These are phyloP conservation scores for Delichon dasypus DNA, from an alignment of 2,797 vertebrate genomes.

Conservation along the genomic window DNA sequence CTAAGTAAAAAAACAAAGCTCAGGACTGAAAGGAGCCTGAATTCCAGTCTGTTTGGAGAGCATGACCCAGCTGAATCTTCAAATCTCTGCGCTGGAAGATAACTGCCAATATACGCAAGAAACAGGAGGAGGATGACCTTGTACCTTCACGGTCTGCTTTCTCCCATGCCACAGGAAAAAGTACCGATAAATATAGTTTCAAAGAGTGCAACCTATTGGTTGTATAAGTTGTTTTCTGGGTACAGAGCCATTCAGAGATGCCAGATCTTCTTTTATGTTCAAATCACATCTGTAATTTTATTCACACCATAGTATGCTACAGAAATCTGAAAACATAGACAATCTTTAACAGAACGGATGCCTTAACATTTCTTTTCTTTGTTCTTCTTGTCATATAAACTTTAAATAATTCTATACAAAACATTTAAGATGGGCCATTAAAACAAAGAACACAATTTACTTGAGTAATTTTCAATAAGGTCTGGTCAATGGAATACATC, in stretches of 20 bases:
- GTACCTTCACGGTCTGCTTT: background rate
- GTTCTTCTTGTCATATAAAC: background rate
- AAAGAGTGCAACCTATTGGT: background rate
- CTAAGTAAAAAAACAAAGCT: slow-evolving; percentile 6
- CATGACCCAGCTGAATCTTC: background rate
- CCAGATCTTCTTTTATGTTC: background rate
- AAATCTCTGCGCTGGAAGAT: background rate
- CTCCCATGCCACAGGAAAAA: background rate
- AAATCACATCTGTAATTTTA: background rate
- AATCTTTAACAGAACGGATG: background rate
- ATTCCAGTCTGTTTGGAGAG: background rate
- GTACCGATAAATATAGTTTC: background rate
- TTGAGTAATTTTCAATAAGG: background rate
- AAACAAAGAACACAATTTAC: background rate
- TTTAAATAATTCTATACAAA: background rate
- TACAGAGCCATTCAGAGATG: background rate
- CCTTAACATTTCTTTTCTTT: background rate
- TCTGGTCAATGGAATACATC: background rate
- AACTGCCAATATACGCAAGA: background rate
- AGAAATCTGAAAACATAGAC: background rate
- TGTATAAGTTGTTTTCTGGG: background rate
- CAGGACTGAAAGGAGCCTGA: background rate
- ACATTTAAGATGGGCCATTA: background rate
- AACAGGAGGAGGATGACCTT: slow-evolving; percentile 12
- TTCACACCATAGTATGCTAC: background rate